phyloP scores from a whole-genome alignment of 2,888 invertebrate genomes.

The Melikaiella ostensackeni region DNA sequence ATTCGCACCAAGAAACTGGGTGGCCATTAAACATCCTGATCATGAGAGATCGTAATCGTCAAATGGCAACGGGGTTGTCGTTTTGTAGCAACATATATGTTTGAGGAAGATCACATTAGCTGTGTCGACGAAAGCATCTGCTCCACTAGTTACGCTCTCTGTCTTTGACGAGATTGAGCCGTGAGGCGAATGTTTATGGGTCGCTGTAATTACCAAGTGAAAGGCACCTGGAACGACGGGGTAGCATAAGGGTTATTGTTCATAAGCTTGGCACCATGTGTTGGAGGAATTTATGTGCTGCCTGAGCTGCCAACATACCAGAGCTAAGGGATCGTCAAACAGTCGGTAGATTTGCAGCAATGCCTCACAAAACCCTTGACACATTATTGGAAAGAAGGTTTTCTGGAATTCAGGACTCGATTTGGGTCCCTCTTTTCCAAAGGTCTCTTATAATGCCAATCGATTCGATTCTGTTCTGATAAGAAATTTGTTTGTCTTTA shows the following conservation, averaged over 20 bases:
- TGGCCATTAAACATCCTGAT: neutral
- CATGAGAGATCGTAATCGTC: neutral
- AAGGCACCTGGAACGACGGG: constrained; percentile 61
- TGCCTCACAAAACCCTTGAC: neutral
- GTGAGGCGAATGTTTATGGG: constrained; percentile 69
- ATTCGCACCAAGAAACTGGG: neutral
- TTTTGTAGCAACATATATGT: neutral
- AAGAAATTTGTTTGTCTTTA: no score
- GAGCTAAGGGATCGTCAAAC: neutral
- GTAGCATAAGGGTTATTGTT: constrained; percentile 69
- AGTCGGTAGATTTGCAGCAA: neutral
- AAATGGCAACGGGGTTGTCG: neutral
- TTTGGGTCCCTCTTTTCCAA: no score
- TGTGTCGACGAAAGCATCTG: constrained; percentile 24
- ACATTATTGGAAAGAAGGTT: neutral
- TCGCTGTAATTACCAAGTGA: constrained; percentile 69
- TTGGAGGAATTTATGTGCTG: constrained; percentile 70
- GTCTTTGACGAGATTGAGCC: constrained; percentile 64
- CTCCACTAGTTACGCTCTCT: constrained; percentile 14
- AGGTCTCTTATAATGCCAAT: no score
- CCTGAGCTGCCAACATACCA: constrained; percentile 54
- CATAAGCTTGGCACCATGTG: constrained; percentile 73
- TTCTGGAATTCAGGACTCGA: no score
- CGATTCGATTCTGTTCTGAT: no score
- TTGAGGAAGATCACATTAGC: constrained; percentile 11